Evolutionary conservation across 2,113 vertebrate species (phyloP).

Genomic region (Neolamprologus caudopunctatus): DNA sequence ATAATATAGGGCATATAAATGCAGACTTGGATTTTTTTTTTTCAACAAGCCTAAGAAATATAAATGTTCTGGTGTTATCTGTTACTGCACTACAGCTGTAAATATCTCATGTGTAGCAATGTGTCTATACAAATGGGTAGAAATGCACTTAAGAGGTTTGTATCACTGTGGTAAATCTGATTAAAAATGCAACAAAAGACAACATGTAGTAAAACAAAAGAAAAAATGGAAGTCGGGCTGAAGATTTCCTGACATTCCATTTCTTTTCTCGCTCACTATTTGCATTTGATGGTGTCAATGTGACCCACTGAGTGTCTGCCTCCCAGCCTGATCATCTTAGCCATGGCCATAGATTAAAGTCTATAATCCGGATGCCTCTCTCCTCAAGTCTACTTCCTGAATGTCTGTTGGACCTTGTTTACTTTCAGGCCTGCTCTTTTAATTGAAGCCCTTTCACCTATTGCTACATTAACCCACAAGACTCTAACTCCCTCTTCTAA

Average conservation of each 20-base stretch:
- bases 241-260: neutral
- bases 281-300: neutral
- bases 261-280: neutral
- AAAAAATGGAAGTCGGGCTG: neutral
- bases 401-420: conserved; percentile 22
- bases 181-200: neutral
- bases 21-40: neutral
- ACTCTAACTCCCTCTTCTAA: neutral
- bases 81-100: neutral
- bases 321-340: conserved; percentile 37
- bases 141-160: neutral
- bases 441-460: conserved; percentile 12
- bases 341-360: conserved; percentile 39
- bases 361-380: conserved; percentile 46
- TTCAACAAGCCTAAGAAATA: neutral
- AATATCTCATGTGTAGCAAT: neutral
- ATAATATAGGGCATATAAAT: neutral
- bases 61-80: neutral
- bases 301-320: conserved; percentile 25
- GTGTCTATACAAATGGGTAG: neutral
- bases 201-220: neutral
- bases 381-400: conserved; percentile 19
- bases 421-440: neutral
- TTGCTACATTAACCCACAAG: neutral
- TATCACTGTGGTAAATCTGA: neutral